These are phyloP conservation scores for Takifugu rubripes DNA, from an alignment of 2,797 vertebrate genomes.

Conservation along the genomic window DNA sequence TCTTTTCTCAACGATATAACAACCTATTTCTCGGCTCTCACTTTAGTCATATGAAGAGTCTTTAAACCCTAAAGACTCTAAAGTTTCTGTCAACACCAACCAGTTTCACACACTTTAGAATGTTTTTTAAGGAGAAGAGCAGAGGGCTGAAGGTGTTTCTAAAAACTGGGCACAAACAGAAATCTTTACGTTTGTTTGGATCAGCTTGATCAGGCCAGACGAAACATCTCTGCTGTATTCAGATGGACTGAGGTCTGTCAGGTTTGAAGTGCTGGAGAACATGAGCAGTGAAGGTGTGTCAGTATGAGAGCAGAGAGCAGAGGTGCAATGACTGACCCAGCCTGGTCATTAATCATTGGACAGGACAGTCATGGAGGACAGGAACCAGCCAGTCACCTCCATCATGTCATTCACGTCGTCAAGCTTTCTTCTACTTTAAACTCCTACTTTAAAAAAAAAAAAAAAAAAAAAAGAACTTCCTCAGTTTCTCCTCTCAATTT, in stretches of 20 bases:
- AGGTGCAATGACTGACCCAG: conserved; percentile 41
- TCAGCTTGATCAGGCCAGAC: no score
- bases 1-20: no score
- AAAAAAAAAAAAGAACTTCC: not conserved
- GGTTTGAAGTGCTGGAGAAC: conserved; percentile 38
- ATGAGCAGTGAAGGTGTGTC: conserved; percentile 40
- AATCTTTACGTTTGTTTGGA: no score
- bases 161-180: no score
- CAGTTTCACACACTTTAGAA: no score
- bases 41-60: no score
- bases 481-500: not conserved
- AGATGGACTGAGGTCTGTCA: conserved; percentile 13
- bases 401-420: conserved; percentile 56
- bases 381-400: conserved; percentile 30
- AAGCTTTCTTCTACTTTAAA: conserved; percentile 8
- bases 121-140: no score
- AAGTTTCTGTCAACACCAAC: no score
- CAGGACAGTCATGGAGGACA: conserved; percentile 58
- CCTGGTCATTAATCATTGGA: conserved; percentile 68
- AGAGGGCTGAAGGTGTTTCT: no score
- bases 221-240: not conserved
- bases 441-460: no score
- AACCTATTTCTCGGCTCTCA: no score
- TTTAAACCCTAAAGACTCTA: no score
- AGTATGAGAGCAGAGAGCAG: conserved; percentile 53